Base-by-base conservation (phyloP, 1,140 invertebrate genomes). In the Heliconius melpomene region DNA sequence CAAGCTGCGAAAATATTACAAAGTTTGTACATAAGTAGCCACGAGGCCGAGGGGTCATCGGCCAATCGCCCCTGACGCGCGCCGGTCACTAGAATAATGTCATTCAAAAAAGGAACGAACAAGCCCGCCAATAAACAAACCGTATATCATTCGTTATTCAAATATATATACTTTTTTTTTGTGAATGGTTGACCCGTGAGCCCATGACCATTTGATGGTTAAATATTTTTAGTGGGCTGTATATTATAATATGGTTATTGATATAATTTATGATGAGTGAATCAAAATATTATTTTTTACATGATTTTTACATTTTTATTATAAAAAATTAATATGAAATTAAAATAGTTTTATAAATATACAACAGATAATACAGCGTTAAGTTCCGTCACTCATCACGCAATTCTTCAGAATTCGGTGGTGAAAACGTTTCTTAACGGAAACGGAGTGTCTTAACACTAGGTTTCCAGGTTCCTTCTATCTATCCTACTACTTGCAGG, bases 121-220 rank as follows among this genome's bases (percentile, higher is more conserved):
- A 87, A 87, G 88, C 91, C 89, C 90, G 90, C 93, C 90, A 93
- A 94, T 94, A 94, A 94, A 94, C 93, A 94, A 93, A 93, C 89
- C 92, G 91, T 94, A 94, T 90, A 93, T 94, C 93, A 94, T 94
- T 93, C 90, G 80, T 88, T 93, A 92, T 93, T 93, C 91, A 94
- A 94, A 94, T 93, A 93, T 86, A 87, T 89, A 90, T 87, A 26
- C 50, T 66, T 66, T 90, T 87, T 89, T 87, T 89, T 87, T 83
- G 87, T 88, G 90, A 93, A 94, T 90, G 91, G 90, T 88, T 93
- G 90, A 94, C 93, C 93, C 90, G 85, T 89, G 86, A 89, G 90
- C 90, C 90, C 91, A 93, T 91, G 91, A 89, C 91, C 89, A 91
- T 92, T 92, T 90, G 86, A 89, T 86, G 88, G 89, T 90, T 89